Percentiles rank a stretch among this genome's conserved stretches.
Conservation (phyloP, 2,888 invertebrate genomes). For the Platynereis dumerilii region DNA sequence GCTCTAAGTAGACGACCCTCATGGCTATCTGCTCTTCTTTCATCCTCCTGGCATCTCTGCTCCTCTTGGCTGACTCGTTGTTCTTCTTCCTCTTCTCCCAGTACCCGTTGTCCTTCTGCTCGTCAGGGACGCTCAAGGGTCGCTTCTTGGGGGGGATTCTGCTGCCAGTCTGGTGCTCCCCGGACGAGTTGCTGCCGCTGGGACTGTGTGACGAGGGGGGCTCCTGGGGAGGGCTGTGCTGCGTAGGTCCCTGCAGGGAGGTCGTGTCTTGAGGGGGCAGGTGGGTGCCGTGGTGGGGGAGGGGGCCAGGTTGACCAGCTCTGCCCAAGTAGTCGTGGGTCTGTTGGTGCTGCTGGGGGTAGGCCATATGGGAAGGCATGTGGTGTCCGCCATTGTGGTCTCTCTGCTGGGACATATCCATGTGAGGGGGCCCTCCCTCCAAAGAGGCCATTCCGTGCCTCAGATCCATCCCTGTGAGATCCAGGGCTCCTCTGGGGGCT, state of each 20-base stretch:
- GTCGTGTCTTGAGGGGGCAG: background rate
- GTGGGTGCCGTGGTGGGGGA: slow-evolving; percentile 1
- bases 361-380: too few relatives aligned
- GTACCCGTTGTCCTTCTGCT: slow-evolving; percentile 58
- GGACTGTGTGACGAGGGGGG: background rate
- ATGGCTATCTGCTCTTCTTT: slow-evolving; percentile 62
- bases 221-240: background rate
- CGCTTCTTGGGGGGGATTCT: slow-evolving; percentile 51
- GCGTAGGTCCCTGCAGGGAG: background rate
- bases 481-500: background rate
- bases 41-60: slow-evolving; percentile 59
- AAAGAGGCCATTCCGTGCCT: too few relatives aligned
- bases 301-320: background rate
- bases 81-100: slow-evolving; percentile 64
- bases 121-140: slow-evolving; percentile 43
- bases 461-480: background rate
- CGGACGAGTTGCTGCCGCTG: background rate
- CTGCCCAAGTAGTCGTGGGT: background rate
- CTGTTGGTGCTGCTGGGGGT: too few relatives aligned
- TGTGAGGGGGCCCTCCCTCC: too few relatives aligned
- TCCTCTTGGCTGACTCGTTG: slow-evolving; percentile 64
- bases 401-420: too few relatives aligned
- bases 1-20: slow-evolving; percentile 56
- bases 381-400: too few relatives aligned
- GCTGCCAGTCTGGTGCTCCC: slow-evolving; percentile 16